phyloP scores from a whole-genome alignment of 2,797 vertebrate genomes.

The Enteromius radiatus region DNA sequence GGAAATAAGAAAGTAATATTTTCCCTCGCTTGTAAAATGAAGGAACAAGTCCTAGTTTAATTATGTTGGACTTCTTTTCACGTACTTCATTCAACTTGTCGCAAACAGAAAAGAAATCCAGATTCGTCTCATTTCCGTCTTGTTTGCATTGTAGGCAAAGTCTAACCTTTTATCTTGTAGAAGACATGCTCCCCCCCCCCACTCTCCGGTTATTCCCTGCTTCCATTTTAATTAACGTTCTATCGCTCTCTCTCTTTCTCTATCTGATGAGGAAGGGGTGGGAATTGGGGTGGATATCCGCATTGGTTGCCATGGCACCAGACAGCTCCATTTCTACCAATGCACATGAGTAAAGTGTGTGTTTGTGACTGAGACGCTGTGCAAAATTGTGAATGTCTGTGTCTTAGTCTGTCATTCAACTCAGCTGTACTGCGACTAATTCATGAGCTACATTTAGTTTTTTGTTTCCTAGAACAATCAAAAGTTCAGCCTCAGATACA shows the following conservation, averaged over 20 bases:
- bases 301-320: conserved; percentile 94
- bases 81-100: conserved; percentile 3
- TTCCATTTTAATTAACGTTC: conserved; percentile 68
- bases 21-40: background rate
- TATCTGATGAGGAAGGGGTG: conserved; percentile 74
- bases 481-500: background rate
- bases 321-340: conserved; percentile 89
- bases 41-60: background rate
- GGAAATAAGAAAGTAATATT: background rate
- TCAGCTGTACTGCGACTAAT: conserved; percentile 40
- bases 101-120: background rate
- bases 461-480: conserved; percentile 43
- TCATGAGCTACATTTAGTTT: conserved; percentile 42
- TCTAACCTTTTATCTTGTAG: conserved; percentile 34
- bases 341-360: conserved; percentile 82
- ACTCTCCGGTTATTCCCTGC: conserved; percentile 70
- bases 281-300: conserved; percentile 88
- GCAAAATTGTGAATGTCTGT: conserved; percentile 49
- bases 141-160: conserved; percentile 26
- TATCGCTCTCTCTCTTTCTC: conserved; percentile 68
- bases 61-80: conserved; percentile 17
- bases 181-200: conserved; percentile 34
- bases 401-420: conserved; percentile 46
- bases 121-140: conserved; percentile 22
- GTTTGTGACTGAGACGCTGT: conserved; percentile 39